Percentiles rank a stretch among this genome's conserved stretches.
phyloP scores from a whole-genome alignment of 2,797 vertebrate genomes.

The Ptychadena robeensis region DNA sequence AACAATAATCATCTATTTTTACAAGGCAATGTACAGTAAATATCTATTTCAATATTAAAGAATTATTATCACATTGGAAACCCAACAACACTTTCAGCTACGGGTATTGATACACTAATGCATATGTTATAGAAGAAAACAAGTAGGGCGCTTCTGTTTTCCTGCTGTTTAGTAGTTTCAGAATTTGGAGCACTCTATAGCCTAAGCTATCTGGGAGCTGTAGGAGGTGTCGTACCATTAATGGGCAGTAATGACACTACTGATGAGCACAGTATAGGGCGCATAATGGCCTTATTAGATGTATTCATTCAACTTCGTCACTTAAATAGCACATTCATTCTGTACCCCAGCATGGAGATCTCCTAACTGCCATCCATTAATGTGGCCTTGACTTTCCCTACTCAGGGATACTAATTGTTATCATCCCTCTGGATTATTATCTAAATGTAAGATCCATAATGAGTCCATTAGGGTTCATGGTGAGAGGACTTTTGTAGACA shows the following conservation, averaged over 20 bases:
- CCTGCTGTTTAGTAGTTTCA: neutral
- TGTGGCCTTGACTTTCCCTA: no score
- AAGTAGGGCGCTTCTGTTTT: neutral
- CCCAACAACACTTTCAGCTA: neutral
- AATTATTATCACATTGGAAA: neutral
- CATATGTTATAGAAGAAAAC: neutral
- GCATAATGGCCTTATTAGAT: neutral
- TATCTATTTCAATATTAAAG: neutral
- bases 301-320: neutral
- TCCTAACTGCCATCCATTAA: no score
- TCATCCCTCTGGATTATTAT: no score
- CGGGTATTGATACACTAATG: neutral
- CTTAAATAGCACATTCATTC: neutral
- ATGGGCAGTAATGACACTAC: no score
- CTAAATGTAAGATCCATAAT: no score
- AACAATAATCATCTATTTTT: constrained; percentile 30
- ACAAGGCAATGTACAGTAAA: neutral
- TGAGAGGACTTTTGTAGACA: no score
- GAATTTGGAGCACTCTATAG: neutral
- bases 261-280: no score
- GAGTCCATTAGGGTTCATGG: no score
- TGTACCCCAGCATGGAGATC: neutral
- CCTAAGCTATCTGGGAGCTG: neutral
- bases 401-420: no score
- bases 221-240: no score